phyloP scores from a whole-genome alignment of 2,888 invertebrate species.

The Rhyacophila evoluta region DNA sequence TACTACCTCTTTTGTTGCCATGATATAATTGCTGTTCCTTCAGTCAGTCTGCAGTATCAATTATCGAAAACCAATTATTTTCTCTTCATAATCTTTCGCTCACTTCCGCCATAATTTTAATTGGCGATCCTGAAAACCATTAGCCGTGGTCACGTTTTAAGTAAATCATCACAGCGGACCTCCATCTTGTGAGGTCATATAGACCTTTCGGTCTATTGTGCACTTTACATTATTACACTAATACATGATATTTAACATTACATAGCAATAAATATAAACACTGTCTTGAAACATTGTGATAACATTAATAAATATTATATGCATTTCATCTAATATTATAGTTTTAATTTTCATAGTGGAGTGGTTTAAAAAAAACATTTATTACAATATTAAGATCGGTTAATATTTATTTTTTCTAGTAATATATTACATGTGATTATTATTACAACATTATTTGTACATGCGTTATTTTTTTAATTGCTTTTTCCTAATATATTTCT shows the following conservation, averaged over 20 bases:
- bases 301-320: no score
- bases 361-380: no score
- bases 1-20: neutral
- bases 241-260: neutral
- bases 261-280: no score
- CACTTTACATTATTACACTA: neutral
- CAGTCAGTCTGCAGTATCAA: neutral
- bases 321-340: no score
- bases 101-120: conserved; percentile 1
- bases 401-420: no score
- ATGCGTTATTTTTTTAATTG: no score
- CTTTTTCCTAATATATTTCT: no score
- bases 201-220: neutral
- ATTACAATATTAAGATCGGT: no score
- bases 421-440: no score
- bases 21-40: neutral
- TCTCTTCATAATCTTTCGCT: conserved; percentile 13
- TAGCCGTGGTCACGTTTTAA: conserved; percentile 52
- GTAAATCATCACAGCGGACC: conserved; percentile 43
- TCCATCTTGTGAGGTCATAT: conserved; percentile 20
- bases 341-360: no score
- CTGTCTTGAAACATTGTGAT: no score
- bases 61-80: conserved; percentile 22
- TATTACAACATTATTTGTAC: no score
- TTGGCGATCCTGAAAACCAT: conserved; percentile 42